Percentiles rank a stretch among this genome's conserved stretches.
Conservation (phyloP, 2,797 vertebrate genomes). For the Chelmon rostratus region DNA sequence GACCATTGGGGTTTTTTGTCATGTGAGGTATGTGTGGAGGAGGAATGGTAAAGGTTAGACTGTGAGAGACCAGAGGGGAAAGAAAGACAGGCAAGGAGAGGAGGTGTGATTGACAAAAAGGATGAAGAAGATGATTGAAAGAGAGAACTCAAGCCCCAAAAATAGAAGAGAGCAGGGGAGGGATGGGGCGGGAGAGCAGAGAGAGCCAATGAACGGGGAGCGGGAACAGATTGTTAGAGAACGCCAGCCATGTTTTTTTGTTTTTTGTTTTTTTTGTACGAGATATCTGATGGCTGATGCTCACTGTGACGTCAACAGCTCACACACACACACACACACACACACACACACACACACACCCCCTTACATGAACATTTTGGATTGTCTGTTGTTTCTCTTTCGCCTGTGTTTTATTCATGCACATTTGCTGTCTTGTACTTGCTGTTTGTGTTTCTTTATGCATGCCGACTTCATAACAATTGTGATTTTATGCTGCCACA, state of each 20-base stretch:
- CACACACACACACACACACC: neutral
- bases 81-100: neutral
- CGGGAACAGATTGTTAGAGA: slow-evolving; percentile 44
- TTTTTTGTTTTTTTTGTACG: slow-evolving; percentile 19
- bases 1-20: neutral
- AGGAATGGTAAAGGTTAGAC: slow-evolving; percentile 14
- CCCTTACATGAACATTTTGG: neutral
- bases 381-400: neutral
- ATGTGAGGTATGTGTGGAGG: neutral
- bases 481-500: neutral
- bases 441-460: slow-evolving; percentile 3
- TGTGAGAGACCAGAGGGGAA: neutral
- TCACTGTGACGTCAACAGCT: slow-evolving; percentile 37
- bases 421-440: neutral
- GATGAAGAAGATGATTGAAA: slow-evolving; percentile 33
- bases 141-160: slow-evolving; percentile 28
- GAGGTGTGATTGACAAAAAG: slow-evolving; percentile 35
- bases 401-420: neutral
- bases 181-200: slow-evolving; percentile 2
- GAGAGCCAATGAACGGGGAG: slow-evolving; percentile 11
- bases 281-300: slow-evolving; percentile 25
- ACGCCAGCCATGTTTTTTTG: slow-evolving; percentile 38
- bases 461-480: neutral
- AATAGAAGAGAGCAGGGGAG: slow-evolving; percentile 43
- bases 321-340: slow-evolving; percentile 19